Base-by-base conservation (phyloP, 2,888 invertebrate genomes). In the Dyspetes luteomarginatus region DNA sequence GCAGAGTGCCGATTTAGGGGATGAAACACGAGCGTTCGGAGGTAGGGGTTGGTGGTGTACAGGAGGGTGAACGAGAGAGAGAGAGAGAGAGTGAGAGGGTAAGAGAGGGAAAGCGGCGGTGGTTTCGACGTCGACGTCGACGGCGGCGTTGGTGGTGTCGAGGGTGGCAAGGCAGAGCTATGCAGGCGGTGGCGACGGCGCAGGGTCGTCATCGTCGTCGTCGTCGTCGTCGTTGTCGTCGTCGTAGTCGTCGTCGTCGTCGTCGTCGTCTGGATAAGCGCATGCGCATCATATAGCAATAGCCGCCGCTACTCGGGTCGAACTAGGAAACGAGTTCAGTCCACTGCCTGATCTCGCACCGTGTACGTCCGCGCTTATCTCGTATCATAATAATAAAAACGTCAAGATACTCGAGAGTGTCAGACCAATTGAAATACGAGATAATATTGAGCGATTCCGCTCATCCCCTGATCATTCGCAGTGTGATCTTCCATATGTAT, bases 331-430 rank as follows among this genome's bases (percentile, higher is more conserved):
- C 77, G 73, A 81, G 76, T 77, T 81, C 77, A 92, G 92, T 92
- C 90, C 90, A 90, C 89, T 89, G 89, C 87, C 89, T 88, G 90
- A 90, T 88, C 89, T 88, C 88, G 87, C 85, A 85, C 85, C 88
- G 78, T 81, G 78, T 67, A 71, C 81, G 55, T 65, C 56, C 74
- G 67, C 75, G 81, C 67, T 52, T 62, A 48, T 73, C 60, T 75
- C 60, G 19, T 55, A 78, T 28, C 36, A 64, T 4, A 24, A 55
- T 28, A 4, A n/a, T 30, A 48, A 69, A 17, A 67, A 67, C 48
- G 50, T 50, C 36, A 48, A 52, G 15, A 30, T 43, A 58, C 48
- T 36, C 48, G 48, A 7, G 5, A 17, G 48, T 17, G 17, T 7
- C 36, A 1, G 36, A 12, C 36, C n/a, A 36, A 36, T 12, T 36